Evolutionary conservation across 1,140 invertebrate species (phyloP), one percentile per base, ranked within the genome.

Genomic region (Nylanderia fulva): DNA sequence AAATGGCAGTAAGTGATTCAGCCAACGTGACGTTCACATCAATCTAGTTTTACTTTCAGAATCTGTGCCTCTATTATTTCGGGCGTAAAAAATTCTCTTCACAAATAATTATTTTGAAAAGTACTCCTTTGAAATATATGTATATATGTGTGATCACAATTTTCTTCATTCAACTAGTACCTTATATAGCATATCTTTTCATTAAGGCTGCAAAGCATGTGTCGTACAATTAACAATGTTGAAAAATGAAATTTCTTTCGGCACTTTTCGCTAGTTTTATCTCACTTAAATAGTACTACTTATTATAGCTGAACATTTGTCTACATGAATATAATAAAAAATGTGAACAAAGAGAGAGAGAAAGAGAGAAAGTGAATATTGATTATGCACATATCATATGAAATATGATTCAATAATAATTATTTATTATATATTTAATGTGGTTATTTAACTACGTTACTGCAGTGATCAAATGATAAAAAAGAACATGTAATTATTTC

Each of bases 281-380:
- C 86, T 88, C 74, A 75, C 60, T 91, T 61, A 54, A 71, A 85
- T 85, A 52, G 86, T 87, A 91, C 61, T 91, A 89, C 18, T 89
- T 74, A 48, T 88, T 86, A n/a, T n/a, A 60, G 75, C 79, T 89
- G 88, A 91, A 91, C 71, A 87, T 84, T 88, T 89, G 79, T 74
- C 87, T 91, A 91, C 83, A 89, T 91, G 90, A 89, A 89, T 91
- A 91, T 91, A 87, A 86, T 91, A 91, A 90, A 91, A 72, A 88
- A 89, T 89, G 4, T 48, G 75, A 76, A 89, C 60, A 83, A 80
- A 86, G 42, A 48, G 45, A 42, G 39, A 42, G 39, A 42, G 39
- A 42, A 3, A 48, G 45, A 48, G 45, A 33, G 3, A 33, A 3
- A 33, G 29, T 33, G 29, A 33, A 69, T 75, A 85, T 71, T 75